Conservation (phyloP, 2,797 vertebrate species). For the Mastacembelus armatus region DNA sequence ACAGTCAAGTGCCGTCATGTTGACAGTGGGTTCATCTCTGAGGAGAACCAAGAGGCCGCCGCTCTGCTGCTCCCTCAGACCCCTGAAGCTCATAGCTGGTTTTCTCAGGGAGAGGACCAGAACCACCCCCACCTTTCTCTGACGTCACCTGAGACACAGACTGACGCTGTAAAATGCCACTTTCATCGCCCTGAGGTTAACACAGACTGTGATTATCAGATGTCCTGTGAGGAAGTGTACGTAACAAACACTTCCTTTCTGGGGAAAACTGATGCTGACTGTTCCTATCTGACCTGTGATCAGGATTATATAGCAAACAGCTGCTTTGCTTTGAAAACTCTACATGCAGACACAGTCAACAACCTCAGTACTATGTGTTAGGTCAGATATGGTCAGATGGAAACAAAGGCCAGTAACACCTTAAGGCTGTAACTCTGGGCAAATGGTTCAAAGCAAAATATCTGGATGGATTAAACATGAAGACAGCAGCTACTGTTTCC, state of each 20-base stretch:
- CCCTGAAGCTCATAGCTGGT: background rate
- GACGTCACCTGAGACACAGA: background rate
- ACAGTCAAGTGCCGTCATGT: too few species aligned
- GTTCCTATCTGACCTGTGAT: slow-evolving; percentile 17
- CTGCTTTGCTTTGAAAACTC: background rate
- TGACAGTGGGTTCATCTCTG: background rate
- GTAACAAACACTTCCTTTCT: background rate
- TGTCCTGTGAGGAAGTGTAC: background rate
- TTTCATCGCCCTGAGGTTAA: background rate
- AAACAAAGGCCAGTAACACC: too few species aligned
- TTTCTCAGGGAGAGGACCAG: slow-evolving; percentile 9
- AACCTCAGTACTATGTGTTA: background rate
- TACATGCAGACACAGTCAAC: too few species aligned
- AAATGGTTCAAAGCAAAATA: too few species aligned
- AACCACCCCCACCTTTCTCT: accelerated
- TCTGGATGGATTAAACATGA: too few species aligned
- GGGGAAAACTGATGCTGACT: background rate
- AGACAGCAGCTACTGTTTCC: too few species aligned
- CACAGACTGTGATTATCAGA: background rate
- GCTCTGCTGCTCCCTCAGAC: background rate
- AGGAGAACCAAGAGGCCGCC: background rate
- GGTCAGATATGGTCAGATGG: too few species aligned
- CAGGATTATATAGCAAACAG: slow-evolving; percentile 20
- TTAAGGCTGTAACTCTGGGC: too few species aligned
- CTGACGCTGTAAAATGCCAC: background rate